These are phyloP conservation scores for Tyrophagus putrescentiae DNA, from an alignment of 1,140 invertebrate genomes.

Conservation along the genomic window DNA sequence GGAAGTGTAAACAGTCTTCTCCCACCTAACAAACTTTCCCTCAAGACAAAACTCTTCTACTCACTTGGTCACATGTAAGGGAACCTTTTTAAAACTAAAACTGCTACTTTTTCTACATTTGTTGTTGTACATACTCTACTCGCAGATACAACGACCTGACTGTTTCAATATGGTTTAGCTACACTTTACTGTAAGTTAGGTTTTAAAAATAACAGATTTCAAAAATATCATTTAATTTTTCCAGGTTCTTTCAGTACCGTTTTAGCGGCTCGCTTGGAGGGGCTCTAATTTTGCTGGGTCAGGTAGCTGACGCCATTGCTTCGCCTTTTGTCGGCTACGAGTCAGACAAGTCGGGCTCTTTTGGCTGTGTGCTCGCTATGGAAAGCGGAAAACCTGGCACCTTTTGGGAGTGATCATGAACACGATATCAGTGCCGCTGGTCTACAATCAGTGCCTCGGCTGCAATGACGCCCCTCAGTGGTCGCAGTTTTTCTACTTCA, in stretches of 20 bases:
- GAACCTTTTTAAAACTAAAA: too few species aligned
- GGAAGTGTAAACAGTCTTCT: too few species aligned
- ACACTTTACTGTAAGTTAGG: slow-evolving; percentile 52
- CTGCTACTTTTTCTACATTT: too few species aligned
- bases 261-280: slow-evolving; percentile 61
- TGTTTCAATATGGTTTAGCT: slow-evolving; percentile 93
- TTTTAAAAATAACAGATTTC: not conserved
- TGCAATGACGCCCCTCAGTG: slow-evolving; percentile 48
- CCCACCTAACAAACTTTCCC: slow-evolving; percentile 8
- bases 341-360: slow-evolving; percentile 53
- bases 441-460: slow-evolving; percentile 63
- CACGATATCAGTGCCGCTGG: slow-evolving; percentile 65
- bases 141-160: slow-evolving; percentile 88
- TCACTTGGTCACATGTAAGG: too few species aligned
- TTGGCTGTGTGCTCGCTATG: slow-evolving; percentile 49
- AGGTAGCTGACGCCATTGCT: slow-evolving; percentile 70
- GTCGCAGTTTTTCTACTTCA: slow-evolving; percentile 70
- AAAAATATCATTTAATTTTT: not conserved
- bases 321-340: slow-evolving; percentile 77
- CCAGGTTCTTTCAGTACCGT: slow-evolving; percentile 39
- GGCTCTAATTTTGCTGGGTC: slow-evolving; percentile 60
- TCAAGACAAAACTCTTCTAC: slow-evolving; percentile 40
- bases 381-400: slow-evolving; percentile 79
- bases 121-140: too few species aligned
- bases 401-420: slow-evolving; percentile 47